Percentiles rank a stretch among this genome's conserved stretches.
phyloP scores from a whole-genome alignment of 1,140 invertebrate species.

The Drosophila nasuta region DNA sequence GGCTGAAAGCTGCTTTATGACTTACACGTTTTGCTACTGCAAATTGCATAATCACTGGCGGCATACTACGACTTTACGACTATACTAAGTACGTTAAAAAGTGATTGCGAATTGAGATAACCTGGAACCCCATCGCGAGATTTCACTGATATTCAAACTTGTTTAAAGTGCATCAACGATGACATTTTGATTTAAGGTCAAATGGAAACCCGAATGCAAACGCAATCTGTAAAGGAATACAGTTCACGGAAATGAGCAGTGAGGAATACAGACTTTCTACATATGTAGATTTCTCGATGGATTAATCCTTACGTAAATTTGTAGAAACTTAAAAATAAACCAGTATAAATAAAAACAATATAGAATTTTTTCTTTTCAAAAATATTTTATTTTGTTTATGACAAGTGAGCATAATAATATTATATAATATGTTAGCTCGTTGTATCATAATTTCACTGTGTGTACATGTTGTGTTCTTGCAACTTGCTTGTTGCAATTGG shows the following conservation, averaged over 20 bases:
- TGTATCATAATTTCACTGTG: constrained; percentile 58
- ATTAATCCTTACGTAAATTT: no score
- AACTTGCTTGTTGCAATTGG: constrained; percentile 39
- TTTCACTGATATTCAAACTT: constrained; percentile 9
- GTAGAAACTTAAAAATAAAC: not conserved
- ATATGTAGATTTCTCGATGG: no score
- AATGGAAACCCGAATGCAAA: not conserved
- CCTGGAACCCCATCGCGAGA: constrained; percentile 8
- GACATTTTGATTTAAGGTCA: not conserved
- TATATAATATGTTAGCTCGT: constrained; percentile 56
- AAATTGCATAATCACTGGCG: not conserved
- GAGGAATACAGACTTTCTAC: no score
- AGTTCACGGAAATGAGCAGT: not conserved
- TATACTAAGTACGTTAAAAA: constrained; percentile 1
- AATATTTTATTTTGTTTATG: constrained; percentile 61
- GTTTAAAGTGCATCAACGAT: not conserved
- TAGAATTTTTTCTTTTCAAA: constrained; percentile 39
- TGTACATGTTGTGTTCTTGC: constrained; percentile 34
- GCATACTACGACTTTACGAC: not conserved
- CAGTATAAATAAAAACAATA: constrained; percentile 10
- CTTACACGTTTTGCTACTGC: constrained; percentile 3
- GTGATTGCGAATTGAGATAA: constrained; percentile 9
- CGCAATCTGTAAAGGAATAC: not conserved
- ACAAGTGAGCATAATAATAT: constrained; percentile 62
- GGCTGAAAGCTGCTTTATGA: constrained; percentile 7